These are phyloP conservation scores for Amphiura filiformis DNA, from an alignment of 35 echinoderm and acorn worm species.

Conservation along the genomic window DNA sequence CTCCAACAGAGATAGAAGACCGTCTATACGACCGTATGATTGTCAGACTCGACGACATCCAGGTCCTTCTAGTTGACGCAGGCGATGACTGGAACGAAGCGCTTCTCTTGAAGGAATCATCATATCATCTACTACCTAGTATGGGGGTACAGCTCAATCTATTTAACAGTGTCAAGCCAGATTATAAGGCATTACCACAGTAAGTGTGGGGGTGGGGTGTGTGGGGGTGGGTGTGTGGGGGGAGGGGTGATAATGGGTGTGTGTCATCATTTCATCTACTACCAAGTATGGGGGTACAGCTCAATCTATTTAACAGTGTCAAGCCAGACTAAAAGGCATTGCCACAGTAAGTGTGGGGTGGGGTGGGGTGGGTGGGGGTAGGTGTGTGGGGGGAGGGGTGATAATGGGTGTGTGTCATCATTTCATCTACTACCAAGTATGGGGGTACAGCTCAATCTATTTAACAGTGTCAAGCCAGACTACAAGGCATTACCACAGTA, in stretches of 20 bases:
- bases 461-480: no score
- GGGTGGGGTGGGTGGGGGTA: no score
- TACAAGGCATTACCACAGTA: no score
- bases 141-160: slow-evolving; percentile 74
- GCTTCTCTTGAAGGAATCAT: slow-evolving; percentile 60
- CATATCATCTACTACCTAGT: slow-evolving; percentile 68
- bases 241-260: no score
- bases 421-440: no score
- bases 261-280: slow-evolving; percentile 72
- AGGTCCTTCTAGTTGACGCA: slow-evolving; percentile 71
- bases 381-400: no score
- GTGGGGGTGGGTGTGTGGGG: no score
- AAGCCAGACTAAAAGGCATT: slow-evolving; percentile 94
- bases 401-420: no score
- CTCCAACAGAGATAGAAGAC: slow-evolving; percentile 90
- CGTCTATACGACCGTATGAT: slow-evolving; percentile 92
- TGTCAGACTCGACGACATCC: slow-evolving; percentile 81
- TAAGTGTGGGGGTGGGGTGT: slow-evolving; percentile 36
- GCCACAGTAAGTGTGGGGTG: slow-evolving; percentile 98
- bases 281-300: slow-evolving; percentile 70
- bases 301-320: slow-evolving; percentile 90
- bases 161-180: slow-evolving; percentile 94
- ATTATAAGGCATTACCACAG: slow-evolving; percentile 94
- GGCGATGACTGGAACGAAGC: slow-evolving; percentile 92
- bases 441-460: no score